phyloP scores from a whole-genome alignment of 2,113 vertebrate genomes.

The Saccopteryx leptura region DNA sequence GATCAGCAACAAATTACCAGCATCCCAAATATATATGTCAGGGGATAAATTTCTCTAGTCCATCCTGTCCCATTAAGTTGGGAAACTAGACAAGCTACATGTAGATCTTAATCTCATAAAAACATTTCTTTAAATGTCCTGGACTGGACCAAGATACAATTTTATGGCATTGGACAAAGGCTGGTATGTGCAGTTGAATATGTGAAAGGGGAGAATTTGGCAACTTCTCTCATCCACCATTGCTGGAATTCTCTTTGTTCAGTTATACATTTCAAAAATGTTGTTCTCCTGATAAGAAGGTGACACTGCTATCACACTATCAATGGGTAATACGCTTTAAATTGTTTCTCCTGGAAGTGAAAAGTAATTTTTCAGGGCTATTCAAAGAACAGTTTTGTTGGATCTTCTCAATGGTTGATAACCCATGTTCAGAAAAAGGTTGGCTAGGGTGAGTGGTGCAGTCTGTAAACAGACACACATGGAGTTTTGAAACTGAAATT shows the following conservation, averaged over 20 bases:
- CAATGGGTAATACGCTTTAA: neutral
- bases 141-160: neutral
- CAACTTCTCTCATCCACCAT: neutral
- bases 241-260: constrained; percentile 14
- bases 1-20: neutral
- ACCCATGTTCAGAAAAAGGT: constrained; percentile 48
- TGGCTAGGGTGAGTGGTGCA: constrained; percentile 27
- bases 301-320: neutral
- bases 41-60: neutral
- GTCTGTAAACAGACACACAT: constrained; percentile 43
- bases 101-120: neutral
- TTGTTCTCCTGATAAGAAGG: neutral
- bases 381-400: constrained; percentile 36
- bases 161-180: neutral
- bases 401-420: constrained; percentile 31
- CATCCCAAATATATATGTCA: neutral
- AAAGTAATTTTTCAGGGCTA: constrained; percentile 64
- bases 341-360: constrained; percentile 41
- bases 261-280: neutral
- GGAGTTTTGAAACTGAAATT: constrained; percentile 28
- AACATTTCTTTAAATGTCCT: constrained; percentile 7
- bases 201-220: neutral
- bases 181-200: neutral
- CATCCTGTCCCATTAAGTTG: neutral
- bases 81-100: neutral